A percentile compares a stretch with the other conserved stretches of the same genome.
Conservation (phyloP, 2,797 vertebrate species). For the Natrix natrix region DNA sequence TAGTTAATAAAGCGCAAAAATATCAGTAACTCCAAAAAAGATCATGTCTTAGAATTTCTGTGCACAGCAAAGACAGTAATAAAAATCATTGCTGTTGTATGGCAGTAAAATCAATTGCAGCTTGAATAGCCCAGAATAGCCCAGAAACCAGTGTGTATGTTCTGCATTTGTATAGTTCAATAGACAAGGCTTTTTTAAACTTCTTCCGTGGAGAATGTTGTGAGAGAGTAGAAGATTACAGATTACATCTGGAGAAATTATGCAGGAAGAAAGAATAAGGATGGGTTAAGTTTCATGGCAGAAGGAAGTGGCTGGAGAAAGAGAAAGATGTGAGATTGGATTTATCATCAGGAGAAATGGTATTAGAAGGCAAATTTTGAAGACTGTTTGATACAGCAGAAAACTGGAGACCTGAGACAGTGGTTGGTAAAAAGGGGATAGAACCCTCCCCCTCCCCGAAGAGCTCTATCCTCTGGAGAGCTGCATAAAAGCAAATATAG, state of each 20-base stretch:
- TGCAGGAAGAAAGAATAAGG: background rate
- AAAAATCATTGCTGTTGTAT: background rate
- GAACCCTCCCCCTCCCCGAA: background rate
- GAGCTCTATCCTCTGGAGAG: background rate
- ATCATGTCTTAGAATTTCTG: background rate
- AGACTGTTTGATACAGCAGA: background rate
- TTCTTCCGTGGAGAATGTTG: background rate
- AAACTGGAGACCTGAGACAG: background rate
- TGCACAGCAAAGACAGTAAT: background rate
- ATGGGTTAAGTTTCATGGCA: background rate
- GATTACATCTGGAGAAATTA: background rate
- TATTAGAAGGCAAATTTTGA: background rate
- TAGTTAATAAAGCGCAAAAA: background rate
- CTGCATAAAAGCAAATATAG: background rate
- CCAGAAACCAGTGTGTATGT: background rate
- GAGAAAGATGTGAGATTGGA: background rate
- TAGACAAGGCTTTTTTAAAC: background rate
- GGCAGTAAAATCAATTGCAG: too few species aligned
- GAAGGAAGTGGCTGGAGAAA: background rate
- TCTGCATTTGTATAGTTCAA: background rate
- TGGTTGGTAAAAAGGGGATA: background rate
- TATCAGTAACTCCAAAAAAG: background rate
- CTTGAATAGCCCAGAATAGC: background rate
- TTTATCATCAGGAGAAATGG: background rate
- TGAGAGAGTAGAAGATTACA: background rate